Evolutionary conservation across 2,888 invertebrate genomes (phyloP).

Genomic region (Aproaerema taeniolella): DNA sequence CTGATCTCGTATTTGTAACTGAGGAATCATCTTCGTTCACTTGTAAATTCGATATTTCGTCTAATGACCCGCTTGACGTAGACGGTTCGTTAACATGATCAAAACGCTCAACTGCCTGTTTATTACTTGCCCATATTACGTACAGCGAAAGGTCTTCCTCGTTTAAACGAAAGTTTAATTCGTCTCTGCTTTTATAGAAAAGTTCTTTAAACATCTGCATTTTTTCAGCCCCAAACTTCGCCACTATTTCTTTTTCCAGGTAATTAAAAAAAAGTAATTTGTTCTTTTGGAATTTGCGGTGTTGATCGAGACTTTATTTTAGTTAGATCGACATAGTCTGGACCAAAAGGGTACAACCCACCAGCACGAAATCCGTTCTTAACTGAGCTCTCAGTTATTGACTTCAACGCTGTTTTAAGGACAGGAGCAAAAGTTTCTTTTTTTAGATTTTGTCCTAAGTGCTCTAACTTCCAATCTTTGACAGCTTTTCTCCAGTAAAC

Average conservation of each 20-base stretch:
- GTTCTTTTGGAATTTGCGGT: slow-evolving; percentile 13
- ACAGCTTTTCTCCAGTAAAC: slow-evolving; percentile 20
- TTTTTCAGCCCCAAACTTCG: slow-evolving; percentile 19
- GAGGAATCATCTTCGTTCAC: too few relatives aligned
- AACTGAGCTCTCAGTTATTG: slow-evolving; percentile 16
- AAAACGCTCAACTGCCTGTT: too few relatives aligned
- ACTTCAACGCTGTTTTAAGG: slow-evolving; percentile 20
- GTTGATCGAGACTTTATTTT: slow-evolving; percentile 21
- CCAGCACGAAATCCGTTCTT: slow-evolving; percentile 26
- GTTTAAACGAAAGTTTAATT: too few relatives aligned
- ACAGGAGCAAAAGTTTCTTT: too few relatives aligned
- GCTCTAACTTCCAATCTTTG: slow-evolving; percentile 21
- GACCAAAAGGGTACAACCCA: slow-evolving; percentile 26
- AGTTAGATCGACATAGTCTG: slow-evolving; percentile 23
- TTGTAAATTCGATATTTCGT: too few relatives aligned
- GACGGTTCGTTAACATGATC: too few relatives aligned
- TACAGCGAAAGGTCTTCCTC: too few relatives aligned
- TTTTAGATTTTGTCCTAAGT: too few relatives aligned
- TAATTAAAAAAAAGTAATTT: slow-evolving; percentile 17
- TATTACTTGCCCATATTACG: too few relatives aligned
- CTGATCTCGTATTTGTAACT: too few relatives aligned
- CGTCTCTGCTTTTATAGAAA: too few relatives aligned
- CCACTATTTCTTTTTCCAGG: slow-evolving; percentile 22
- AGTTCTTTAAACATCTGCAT: slow-evolving; percentile 20
- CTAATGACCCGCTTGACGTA: too few relatives aligned